Percentiles rank a stretch among this genome's conserved stretches.
Conservation (phyloP, 2,797 vertebrate species). For the Oophaga sylvatica region DNA sequence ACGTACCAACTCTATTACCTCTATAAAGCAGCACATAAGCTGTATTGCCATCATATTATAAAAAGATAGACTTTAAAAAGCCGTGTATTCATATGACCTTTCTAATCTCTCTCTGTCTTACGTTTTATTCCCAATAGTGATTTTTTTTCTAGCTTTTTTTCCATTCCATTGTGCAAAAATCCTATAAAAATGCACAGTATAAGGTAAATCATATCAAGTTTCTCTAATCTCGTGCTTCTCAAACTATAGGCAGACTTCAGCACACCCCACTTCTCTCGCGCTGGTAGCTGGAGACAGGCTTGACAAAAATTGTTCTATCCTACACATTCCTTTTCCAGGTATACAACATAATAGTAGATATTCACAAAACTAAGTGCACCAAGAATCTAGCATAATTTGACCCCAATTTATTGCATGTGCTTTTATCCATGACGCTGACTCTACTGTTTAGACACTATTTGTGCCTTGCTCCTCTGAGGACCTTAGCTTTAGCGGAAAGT, state of each 20-base stretch:
- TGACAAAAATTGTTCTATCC: no score
- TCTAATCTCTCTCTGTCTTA: not conserved
- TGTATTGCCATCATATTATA: conserved; percentile 11
- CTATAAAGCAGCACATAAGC: conserved; percentile 4
- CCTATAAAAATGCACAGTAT: not conserved
- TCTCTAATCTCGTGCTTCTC: not conserved
- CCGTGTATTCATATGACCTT: not conserved
- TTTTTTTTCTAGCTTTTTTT: not conserved
- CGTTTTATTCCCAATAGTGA: not conserved
- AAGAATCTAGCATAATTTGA: no score
- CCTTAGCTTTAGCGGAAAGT: no score
- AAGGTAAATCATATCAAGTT: not conserved
- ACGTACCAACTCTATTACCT: conserved; percentile 15
- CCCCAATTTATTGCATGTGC: no score
- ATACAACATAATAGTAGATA: no score
- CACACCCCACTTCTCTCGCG: not conserved
- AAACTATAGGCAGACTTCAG: not conserved
- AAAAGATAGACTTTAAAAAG: conserved; percentile 12
- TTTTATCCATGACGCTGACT: no score
- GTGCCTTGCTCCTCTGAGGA: no score
- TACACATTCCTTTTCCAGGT: no score
- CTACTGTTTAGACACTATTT: no score
- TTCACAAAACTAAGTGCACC: no score
- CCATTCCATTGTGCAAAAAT: not conserved
- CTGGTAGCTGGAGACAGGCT: no score